Evolutionary conservation across 2,888 invertebrate genomes (phyloP).

Genomic region (Fabriciana adippe): DNA sequence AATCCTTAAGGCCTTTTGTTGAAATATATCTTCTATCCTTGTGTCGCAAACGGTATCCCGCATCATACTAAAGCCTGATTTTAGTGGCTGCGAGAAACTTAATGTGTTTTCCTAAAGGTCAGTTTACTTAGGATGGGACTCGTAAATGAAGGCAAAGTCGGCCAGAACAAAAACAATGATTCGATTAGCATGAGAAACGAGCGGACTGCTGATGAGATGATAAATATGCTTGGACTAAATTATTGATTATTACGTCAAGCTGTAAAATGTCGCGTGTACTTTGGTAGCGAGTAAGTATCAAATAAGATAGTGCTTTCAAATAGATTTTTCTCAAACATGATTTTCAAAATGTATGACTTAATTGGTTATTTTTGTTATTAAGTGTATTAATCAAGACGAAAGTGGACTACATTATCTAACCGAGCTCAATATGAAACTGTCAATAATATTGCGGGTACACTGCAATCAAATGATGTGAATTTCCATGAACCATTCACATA

Average conservation of each 20-base stretch:
- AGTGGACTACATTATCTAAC: no score
- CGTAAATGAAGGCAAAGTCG: conserved; percentile 48
- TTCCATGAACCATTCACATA: neutral
- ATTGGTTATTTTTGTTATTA: no score
- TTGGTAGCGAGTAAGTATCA: no score
- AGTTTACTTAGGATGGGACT: conserved; percentile 51
- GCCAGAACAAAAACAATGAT: conserved; percentile 51
- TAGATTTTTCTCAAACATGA: no score
- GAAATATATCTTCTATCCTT: neutral
- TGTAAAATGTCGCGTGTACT: neutral
- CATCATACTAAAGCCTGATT: conserved; percentile 20
- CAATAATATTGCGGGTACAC: neutral
- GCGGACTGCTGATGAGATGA: conserved; percentile 40
- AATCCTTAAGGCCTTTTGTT: neutral
- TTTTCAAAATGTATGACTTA: no score
- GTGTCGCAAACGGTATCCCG: neutral
- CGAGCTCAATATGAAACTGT: neutral
- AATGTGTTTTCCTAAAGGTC: conserved; percentile 45
- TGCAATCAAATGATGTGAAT: neutral
- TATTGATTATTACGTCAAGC: conserved; percentile 24
- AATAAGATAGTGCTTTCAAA: no score
- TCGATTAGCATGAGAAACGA: conserved; percentile 48
- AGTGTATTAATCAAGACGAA: no score
- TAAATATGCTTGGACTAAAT: conserved; percentile 30
- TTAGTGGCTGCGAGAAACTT: conserved; percentile 32